Evolutionary conservation across 1,140 invertebrate genomes (phyloP).

Genomic region (honey bee (Apis mellifera)): DNA sequence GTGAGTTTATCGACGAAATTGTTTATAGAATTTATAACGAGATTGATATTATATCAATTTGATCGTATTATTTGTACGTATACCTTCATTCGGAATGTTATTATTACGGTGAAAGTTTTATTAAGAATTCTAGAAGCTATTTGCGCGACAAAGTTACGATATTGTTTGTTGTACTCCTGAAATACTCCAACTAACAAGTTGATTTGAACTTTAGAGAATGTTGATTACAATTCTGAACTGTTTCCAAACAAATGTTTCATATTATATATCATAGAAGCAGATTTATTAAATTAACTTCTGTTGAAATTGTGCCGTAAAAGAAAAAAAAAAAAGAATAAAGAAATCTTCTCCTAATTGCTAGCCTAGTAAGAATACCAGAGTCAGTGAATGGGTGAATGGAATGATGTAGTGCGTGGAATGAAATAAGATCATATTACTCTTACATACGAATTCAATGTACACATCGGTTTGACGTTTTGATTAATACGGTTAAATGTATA

Average conservation of each 20-base stretch:
- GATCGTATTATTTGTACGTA: no score
- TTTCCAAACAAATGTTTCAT: background rate
- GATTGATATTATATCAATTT: no score
- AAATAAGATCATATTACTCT: no score
- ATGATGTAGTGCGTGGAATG: no score
- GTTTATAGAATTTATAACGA: no score
- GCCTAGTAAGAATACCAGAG: background rate
- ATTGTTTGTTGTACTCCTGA: background rate
- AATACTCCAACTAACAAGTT: background rate
- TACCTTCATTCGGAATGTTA: no score
- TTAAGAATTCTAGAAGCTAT: background rate
- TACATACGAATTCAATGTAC: background rate
- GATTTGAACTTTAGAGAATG: background rate
- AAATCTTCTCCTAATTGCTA: background rate
- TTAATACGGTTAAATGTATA: background rate
- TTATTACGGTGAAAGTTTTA: no score
- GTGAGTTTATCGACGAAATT: no score
- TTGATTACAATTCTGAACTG: background rate
- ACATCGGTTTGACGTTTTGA: background rate
- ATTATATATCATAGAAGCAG: background rate
- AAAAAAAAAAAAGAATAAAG: background rate
- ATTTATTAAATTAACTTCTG: background rate
- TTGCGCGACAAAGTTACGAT: background rate
- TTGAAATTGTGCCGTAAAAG: background rate
- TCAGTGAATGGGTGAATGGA: no score